Percentiles rank a stretch among this genome's conserved stretches.
Conservation (phyloP, 2,113 vertebrate genomes). For the Silurus asotus region DNA sequence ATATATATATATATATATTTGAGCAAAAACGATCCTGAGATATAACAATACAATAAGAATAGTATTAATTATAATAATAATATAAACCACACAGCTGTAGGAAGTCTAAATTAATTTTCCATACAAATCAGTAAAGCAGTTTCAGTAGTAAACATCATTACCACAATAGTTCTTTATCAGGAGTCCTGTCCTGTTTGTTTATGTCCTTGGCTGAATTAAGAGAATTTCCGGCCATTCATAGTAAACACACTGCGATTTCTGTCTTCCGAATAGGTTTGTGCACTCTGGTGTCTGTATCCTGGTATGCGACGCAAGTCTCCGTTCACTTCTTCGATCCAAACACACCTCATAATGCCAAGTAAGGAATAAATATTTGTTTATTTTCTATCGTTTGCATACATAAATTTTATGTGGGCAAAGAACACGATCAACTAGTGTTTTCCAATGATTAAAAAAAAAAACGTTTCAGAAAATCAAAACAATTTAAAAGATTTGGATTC, state of each 20-base stretch:
- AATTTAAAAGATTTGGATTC: not conserved
- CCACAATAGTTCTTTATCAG: slow-evolving; percentile 10
- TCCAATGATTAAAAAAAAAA: too few species aligned
- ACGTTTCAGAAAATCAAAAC: not conserved
- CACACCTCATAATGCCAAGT: slow-evolving; percentile 91
- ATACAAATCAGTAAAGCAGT: not conserved
- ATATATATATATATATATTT: too few species aligned
- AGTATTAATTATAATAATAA: too few species aligned
- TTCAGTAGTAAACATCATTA: slow-evolving; percentile 37
- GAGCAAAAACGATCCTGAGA: not conserved
- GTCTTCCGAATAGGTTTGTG: slow-evolving; percentile 78
- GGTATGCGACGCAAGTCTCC: slow-evolving; percentile 92
- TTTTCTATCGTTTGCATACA: not conserved
- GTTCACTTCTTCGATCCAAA: slow-evolving; percentile 92
- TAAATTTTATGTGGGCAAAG: not conserved
- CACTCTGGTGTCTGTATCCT: slow-evolving; percentile 87
- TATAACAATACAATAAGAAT: too few species aligned
- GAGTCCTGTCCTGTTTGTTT: not conserved
- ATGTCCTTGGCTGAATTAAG: slow-evolving; percentile 14
- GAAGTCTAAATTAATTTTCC: not conserved
- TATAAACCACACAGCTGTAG: not conserved
- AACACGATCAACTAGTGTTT: not conserved
- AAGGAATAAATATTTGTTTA: slow-evolving; percentile 20
- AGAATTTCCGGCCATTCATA: not conserved
- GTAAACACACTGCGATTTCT: slow-evolving; percentile 8